Base-by-base conservation (phyloP, 2,113 vertebrate genomes). In the Athene noctua region DNA sequence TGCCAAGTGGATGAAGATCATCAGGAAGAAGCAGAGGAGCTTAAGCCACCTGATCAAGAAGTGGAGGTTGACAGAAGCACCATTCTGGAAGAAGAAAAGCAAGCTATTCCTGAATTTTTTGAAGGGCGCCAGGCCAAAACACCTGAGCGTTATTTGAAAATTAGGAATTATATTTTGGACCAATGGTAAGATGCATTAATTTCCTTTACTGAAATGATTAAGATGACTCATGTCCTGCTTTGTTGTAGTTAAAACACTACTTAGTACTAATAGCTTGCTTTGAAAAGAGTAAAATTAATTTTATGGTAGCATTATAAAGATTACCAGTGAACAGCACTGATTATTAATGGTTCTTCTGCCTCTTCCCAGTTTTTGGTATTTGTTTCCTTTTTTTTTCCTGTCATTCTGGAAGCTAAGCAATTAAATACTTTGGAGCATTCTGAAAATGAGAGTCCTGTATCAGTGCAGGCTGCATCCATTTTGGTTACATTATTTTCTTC, bases 131-230 rank as follows among this genome's bases (percentile, higher is more conserved):
- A 98, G 58, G 99, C 99, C 62, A 99, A 99, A 97, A 99, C 99
- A 34, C 99, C 99, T 13, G 99, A 99, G 78, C 98, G 99, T 96
- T 99, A 99, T 92, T 97, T 99, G 84, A 99, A 99, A 98, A 99
- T 99, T 83, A 98, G 99, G 86, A 99, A 99, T 98, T 99, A 99
- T 47, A 99, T 99, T 97, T 97, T 99, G 98, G 99, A 99, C 96
- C 99, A 99, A 32, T 99, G 99, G 99, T 99, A 98, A 98, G 97
- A 77, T 66, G 55, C 22, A 19, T 59, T 89, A 4, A 66, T 68
- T 63, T 59, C 1, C 23, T 58, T 70, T 55, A n/a, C 5, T 68
- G 55, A 67, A 88, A 30, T 54, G 21, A 57, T 84, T 63, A 54
- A 61, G 57, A 36, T 63, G 29, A 70, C 29, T 40, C 5, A 2